These are phyloP conservation scores for Heliocidaris erythrogramma DNA, from an alignment of 35 echinoderm and acorn worm species.

Conservation along the genomic window DNA sequence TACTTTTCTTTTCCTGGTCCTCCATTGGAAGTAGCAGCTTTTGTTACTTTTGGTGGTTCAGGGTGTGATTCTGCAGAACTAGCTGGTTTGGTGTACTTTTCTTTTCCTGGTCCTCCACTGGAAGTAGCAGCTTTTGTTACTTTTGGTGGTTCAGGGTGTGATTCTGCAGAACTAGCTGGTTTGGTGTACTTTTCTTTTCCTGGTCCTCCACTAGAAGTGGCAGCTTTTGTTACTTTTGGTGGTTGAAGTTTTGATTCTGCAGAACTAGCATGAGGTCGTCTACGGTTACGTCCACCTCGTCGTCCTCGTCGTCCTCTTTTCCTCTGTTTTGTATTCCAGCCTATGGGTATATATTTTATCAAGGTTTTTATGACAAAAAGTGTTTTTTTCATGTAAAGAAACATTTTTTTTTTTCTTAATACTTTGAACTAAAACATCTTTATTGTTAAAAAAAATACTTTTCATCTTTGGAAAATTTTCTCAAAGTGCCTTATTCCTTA, in stretches of 20 bases:
- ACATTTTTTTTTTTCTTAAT: too few relatives aligned
- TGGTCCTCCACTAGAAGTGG: neutral
- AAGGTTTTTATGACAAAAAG: too few relatives aligned
- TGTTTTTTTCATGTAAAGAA: too few relatives aligned
- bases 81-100: neutral
- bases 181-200: neutral
- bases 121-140: neutral
- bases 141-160: neutral
- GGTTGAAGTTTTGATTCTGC: neutral
- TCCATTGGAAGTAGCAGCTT: neutral
- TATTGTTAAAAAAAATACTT: too few relatives aligned
- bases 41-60: neutral
- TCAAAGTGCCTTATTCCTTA: too few relatives aligned
- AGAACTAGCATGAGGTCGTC: neutral
- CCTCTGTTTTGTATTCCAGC: neutral
- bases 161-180: neutral
- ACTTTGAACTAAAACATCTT: too few relatives aligned
- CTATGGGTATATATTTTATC: neutral
- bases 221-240: neutral
- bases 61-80: neutral
- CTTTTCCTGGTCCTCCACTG: neutral
- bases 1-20: neutral
- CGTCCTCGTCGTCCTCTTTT: neutral
- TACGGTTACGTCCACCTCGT: neutral
- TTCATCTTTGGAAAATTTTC: too few relatives aligned